Base-by-base conservation (phyloP, 2,888 invertebrate genomes). In the Luperina testacea region DNA sequence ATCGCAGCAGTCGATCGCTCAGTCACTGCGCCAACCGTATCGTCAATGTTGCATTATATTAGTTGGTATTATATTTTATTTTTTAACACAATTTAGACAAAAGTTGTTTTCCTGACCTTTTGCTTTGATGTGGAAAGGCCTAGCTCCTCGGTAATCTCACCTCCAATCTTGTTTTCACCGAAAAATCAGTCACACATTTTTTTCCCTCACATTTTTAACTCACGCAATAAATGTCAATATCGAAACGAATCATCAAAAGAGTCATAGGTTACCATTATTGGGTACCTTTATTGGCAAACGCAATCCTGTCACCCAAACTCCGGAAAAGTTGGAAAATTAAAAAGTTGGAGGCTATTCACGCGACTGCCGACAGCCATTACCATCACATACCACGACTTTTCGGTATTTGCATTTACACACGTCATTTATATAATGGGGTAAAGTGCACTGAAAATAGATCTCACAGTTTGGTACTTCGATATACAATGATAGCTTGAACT, bases 341-440 rank as follows among this genome's bases (percentile, higher is more conserved):
- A 86, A 84, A 86, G 87, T 84, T 83, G 13, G 32, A n/a, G 65
- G 65, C 83, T 65, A 63, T 83, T 68, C 48, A 45, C 59, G 59
- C 61, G 38, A n/a, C 45, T 69, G n/a, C 20, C 7, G 73, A 48
- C 70, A 45, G 24, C 65, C 63, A 45, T 77, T 38, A 65, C 17
- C 71, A 42, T 78, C 59, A 57, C 72, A 69, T 51, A 48, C 27
- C 27, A 63, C 42, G 32, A 45, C 17, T 51, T 64, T 77, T 68
- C 38, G n/a, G 45, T 27, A 32, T 65, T 70, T 69, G 20, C 24
- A 65, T 80, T 82, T 67, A 65, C 48, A 1, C 64, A 24, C 6
- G 13, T 13, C 11, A 38, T 64, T 64, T 24, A 24, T 38, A 11
- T 11, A 6, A 70, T 3, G 4, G n/a, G 42, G 4, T 15, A 6